Percentiles rank a stretch among this genome's conserved stretches.
These are phyloP conservation scores for Drosophila kambysellisi DNA, from an alignment of 2,888 invertebrate genomes.

Conservation along the genomic window DNA sequence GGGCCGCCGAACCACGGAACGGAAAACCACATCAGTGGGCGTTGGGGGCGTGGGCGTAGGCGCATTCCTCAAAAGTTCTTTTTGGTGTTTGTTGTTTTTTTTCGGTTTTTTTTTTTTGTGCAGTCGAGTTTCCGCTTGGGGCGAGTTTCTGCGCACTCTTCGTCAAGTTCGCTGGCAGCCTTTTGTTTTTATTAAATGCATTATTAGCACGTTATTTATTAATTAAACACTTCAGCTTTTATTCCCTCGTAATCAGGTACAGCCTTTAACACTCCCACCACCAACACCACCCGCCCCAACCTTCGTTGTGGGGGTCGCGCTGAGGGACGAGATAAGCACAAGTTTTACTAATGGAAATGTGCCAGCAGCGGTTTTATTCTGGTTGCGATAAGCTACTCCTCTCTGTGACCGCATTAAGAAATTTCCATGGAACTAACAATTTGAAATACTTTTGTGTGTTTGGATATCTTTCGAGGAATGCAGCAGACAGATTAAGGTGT, in stretches of 20 bases:
- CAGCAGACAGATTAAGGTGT: conserved; percentile 5
- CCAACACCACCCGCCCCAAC: not conserved
- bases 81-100: conserved; percentile 1
- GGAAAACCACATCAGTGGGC: conserved; percentile 45
- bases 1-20: conserved; percentile 25
- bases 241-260: conserved; percentile 61
- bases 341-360: conserved; percentile 37
- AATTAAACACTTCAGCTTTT: conserved; percentile 75
- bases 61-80: conserved; percentile 31
- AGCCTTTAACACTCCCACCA: conserved; percentile 18
- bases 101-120: not conserved
- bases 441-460: conserved; percentile 32
- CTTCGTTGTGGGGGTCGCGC: conserved; percentile 28
- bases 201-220: conserved; percentile 80
- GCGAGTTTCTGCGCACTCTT: conserved; percentile 22
- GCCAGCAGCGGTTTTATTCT: conserved; percentile 36
- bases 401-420: conserved; percentile 18
- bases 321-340: conserved; percentile 47
- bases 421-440: conserved; percentile 40
- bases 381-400: conserved; percentile 42
- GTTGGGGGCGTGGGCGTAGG: conserved; percentile 12
- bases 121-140: conserved; percentile 28
- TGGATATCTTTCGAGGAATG: conserved; percentile 30
- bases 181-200: conserved; percentile 66
- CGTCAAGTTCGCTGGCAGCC: conserved; percentile 33